Conservation (phyloP, 2,797 vertebrate genomes). For the Gymnocypris eckloni region DNA sequence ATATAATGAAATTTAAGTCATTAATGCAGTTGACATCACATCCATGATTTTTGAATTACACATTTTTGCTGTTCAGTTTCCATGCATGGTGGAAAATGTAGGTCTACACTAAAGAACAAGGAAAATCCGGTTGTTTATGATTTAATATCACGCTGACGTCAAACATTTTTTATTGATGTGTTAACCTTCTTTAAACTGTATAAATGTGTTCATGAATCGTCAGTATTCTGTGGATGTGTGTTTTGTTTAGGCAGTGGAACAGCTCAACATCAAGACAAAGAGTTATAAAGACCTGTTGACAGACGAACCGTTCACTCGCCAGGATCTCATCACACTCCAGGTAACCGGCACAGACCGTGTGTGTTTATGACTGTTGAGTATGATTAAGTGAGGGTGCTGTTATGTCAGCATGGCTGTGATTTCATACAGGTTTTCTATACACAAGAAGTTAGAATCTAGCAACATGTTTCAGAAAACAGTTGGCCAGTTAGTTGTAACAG, state of each 20-base stretch:
- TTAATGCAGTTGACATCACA: background rate
- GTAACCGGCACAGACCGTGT: constrained; percentile 66
- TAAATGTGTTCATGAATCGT: background rate
- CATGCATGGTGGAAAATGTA: background rate
- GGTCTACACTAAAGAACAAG: background rate
- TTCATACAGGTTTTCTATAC: background rate
- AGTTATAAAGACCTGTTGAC: constrained; percentile 92
- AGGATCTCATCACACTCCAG: constrained; percentile 93
- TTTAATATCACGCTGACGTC: background rate
- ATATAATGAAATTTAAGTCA: background rate
- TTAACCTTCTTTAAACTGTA: background rate
- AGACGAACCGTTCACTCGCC: constrained; percentile 90
- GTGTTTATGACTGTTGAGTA: constrained; percentile 19
- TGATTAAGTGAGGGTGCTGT: background rate
- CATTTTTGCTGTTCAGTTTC: background rate
- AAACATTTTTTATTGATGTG: background rate
- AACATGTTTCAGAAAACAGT: background rate
- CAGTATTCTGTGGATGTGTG: constrained; percentile 27
- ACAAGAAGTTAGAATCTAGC: background rate
- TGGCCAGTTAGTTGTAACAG: background rate
- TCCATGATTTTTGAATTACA: background rate
- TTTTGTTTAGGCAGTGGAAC: constrained; percentile 88
- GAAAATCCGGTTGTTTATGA: background rate
- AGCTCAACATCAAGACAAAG: constrained; percentile 97
- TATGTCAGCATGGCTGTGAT: background rate